These are phyloP conservation scores for Tragelaphus eurycerus DNA, from an alignment of 2,797 vertebrate species.

Conservation along the genomic window DNA sequence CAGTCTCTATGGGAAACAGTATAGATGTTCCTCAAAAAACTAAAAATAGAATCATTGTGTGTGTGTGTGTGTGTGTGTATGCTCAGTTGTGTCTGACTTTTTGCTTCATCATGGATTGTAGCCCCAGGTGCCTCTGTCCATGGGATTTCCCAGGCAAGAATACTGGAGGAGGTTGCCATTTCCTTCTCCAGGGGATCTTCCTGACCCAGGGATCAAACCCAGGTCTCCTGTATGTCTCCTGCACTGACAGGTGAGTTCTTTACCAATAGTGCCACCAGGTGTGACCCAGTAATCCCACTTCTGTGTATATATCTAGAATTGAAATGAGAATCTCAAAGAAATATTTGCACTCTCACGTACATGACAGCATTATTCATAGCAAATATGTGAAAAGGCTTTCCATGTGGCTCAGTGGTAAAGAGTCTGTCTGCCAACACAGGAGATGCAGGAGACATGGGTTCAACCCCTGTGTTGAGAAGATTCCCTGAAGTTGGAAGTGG, in stretches of 20 bases:
- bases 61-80: neutral
- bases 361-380: neutral
- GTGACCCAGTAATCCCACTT: neutral
- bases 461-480: neutral
- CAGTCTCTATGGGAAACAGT: neutral
- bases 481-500: neutral
- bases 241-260: neutral
- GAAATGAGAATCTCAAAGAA: neutral
- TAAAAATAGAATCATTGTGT: neutral
- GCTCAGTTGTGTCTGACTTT: neutral
- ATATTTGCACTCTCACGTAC: neutral
- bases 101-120: neutral
- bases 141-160: neutral
- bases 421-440: neutral
- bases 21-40: neutral
- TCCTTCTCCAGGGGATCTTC: neutral
- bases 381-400: neutral
- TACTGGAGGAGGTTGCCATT: neutral
- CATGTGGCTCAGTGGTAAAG: neutral
- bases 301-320: neutral
- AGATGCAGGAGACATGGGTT: neutral
- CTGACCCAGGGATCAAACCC: neutral
- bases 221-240: neutral
- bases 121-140: neutral
- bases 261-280: neutral